Conservation (phyloP, 2,113 vertebrate species). For the Psammodynastes pulverulentus region DNA sequence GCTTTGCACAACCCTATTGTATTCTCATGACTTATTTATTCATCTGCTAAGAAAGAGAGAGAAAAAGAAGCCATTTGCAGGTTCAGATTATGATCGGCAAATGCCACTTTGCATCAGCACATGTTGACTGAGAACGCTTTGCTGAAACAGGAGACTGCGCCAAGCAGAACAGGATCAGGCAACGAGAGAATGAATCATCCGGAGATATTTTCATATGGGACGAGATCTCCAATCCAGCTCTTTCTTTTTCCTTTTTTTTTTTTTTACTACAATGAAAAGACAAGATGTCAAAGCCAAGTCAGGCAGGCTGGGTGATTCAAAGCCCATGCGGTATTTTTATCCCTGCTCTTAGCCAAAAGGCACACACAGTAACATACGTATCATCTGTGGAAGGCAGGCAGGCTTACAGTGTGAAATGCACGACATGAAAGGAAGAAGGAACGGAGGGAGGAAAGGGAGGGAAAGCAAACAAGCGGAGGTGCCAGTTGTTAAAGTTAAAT, state of each 20-base stretch:
- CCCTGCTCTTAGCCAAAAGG: not conserved
- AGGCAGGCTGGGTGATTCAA: not conserved
- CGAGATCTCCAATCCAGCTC: not conserved
- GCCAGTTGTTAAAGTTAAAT: not conserved
- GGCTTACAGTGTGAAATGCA: not conserved
- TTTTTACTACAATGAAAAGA: not conserved
- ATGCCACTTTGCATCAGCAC: constrained; percentile 19
- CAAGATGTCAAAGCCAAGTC: not conserved
- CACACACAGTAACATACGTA: not conserved
- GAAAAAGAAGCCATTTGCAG: not conserved
- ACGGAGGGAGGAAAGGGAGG: not conserved
- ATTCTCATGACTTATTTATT: not conserved
- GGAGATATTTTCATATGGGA: not conserved
- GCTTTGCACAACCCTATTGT: not conserved
- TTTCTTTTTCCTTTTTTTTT: not conserved
- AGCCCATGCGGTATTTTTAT: not conserved
- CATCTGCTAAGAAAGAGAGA: constrained; percentile 20
- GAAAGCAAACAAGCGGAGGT: not conserved
- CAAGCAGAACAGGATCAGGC: not conserved
- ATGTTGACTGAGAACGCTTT: constrained; percentile 31
- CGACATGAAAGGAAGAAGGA: not conserved
- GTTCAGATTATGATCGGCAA: constrained; percentile 35
- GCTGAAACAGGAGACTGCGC: not conserved
- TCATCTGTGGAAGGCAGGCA: not conserved
- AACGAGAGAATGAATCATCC: not conserved